Evolutionary conservation across 2,113 vertebrate species (phyloP).

Genomic region (Sylvia atricapilla): DNA sequence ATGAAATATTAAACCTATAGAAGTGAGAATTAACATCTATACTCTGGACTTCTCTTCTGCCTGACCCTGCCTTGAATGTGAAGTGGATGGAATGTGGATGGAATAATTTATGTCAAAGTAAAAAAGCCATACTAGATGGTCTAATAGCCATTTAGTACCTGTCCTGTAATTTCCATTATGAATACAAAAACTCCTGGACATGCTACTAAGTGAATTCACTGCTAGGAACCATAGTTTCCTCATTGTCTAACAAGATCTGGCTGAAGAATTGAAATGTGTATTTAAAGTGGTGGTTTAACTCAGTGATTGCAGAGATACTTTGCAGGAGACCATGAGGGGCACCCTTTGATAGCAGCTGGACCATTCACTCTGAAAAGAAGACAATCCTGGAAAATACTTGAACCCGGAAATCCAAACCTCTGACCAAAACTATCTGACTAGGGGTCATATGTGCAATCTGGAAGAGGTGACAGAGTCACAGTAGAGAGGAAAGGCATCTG

Average conservation of each 20-base stretch:
- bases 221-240: not conserved
- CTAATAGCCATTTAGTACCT: not conserved
- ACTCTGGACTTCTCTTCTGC: not conserved
- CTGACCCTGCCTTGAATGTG: not conserved
- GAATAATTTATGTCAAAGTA: not conserved
- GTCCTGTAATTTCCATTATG: not conserved
- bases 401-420: not conserved
- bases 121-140: not conserved
- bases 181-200: not conserved
- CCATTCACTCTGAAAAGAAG: not conserved
- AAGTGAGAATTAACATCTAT: not conserved
- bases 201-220: not conserved
- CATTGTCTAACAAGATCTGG: not conserved
- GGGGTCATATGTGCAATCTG: not conserved
- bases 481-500: not conserved
- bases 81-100: not conserved
- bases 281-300: not conserved
- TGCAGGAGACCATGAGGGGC: not conserved
- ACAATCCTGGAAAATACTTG: not conserved
- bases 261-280: not conserved
- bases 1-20: not conserved
- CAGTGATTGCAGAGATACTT: not conserved
- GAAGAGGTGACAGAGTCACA: not conserved
- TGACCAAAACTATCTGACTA: not conserved
- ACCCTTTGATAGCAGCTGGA: not conserved